phyloP scores from a whole-genome alignment of 23 tunicate species.

The Corella eumyota region DNA sequence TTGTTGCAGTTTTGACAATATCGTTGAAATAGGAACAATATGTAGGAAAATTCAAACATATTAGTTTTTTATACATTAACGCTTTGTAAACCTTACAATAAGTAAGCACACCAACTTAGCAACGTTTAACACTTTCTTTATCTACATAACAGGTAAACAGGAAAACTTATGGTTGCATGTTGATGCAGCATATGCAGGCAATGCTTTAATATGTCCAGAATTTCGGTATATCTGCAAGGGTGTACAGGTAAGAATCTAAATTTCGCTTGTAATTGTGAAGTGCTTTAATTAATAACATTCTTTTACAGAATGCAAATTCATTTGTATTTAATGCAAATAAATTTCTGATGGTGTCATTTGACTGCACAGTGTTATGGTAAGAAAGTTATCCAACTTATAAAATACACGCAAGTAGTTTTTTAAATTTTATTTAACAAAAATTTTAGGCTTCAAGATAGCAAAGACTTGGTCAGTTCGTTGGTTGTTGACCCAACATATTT shows the following conservation, averaged over 20 bases:
- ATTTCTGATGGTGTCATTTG: conserved; percentile 53
- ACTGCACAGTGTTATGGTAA: conserved; percentile 74
- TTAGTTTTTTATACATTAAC: too few relatives aligned
- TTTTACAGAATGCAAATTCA: conserved; percentile 47
- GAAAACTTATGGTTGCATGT: conserved; percentile 45
- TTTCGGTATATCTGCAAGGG: conserved; percentile 24
- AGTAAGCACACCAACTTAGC: too few relatives aligned
- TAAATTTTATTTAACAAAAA: background rate
- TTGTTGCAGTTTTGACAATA: conserved; percentile 31
- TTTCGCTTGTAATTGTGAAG: too few relatives aligned
- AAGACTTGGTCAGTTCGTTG: background rate
- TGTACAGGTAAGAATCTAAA: conserved; percentile 32
- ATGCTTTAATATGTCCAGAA: conserved; percentile 32
- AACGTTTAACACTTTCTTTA: too few relatives aligned
- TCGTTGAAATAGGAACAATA: conserved; percentile 37
- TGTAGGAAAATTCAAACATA: too few relatives aligned
- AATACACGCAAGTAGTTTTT: too few relatives aligned
- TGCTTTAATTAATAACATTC: too few relatives aligned
- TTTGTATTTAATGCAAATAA: conserved; percentile 71
- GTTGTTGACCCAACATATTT: background rate
- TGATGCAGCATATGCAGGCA: conserved; percentile 49
- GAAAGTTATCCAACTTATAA: too few relatives aligned
- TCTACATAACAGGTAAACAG: conserved; percentile 13
- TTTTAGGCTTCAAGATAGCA: background rate
- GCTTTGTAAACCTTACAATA: too few relatives aligned